These are phyloP conservation scores for Octopus bimaculoides DNA, from an alignment of 1,140 invertebrate species.

Conservation along the genomic window DNA sequence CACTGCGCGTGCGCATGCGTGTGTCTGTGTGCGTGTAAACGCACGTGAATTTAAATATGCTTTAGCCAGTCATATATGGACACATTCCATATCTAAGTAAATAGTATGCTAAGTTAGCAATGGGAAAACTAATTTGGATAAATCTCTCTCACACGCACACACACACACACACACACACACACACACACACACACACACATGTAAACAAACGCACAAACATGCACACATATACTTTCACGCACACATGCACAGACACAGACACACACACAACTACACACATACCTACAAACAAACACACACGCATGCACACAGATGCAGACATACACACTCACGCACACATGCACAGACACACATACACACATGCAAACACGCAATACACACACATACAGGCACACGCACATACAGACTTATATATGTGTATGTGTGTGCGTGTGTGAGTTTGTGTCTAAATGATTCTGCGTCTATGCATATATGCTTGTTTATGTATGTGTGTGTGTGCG, in stretches of 20 bases:
- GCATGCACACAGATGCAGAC: too few relatives aligned
- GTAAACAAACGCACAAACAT: background rate
- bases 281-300: background rate
- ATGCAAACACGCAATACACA: background rate
- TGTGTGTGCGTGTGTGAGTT: background rate
- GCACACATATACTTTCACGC: background rate
- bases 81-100: too few relatives aligned
- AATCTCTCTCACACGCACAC: background rate
- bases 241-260: background rate
- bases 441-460: background rate
- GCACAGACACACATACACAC: too few relatives aligned
- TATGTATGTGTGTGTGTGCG: too few relatives aligned
- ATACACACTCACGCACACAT: too few relatives aligned
- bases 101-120: too few relatives aligned
- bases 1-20: too few relatives aligned
- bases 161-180: background rate
- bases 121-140: too few relatives aligned
- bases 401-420: background rate
- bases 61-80: too few relatives aligned
- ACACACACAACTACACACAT: background rate
- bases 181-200: background rate
- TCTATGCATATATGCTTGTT: too few relatives aligned
- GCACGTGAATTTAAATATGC: too few relatives aligned
- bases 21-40: too few relatives aligned
- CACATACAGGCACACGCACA: background rate